Conservation (phyloP, 2,888 invertebrate species). For the Macroteleia sp. region DNA sequence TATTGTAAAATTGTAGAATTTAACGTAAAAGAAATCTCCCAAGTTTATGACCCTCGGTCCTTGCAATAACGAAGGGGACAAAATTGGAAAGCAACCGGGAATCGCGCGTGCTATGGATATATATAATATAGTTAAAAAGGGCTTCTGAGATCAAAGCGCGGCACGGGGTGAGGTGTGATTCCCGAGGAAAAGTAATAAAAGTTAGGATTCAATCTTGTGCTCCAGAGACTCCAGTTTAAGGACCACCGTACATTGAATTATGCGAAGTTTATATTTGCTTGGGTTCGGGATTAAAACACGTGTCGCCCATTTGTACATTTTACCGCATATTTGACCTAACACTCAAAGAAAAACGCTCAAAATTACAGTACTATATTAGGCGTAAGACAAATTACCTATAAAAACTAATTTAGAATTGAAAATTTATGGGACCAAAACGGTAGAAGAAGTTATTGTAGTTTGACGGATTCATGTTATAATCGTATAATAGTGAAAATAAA, state of each 20-base stretch:
- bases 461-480: no score
- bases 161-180: constrained; percentile 37
- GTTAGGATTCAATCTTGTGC: constrained; percentile 61
- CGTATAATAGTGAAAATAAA: no score
- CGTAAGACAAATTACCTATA: constrained; percentile 36
- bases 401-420: constrained; percentile 16
- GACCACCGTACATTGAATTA: constrained; percentile 57
- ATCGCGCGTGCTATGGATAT: constrained; percentile 69
- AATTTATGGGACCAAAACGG: constrained; percentile 18
- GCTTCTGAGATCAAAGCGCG: constrained; percentile 61
- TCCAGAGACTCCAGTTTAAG: constrained; percentile 40
- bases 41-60: constrained; percentile 69
- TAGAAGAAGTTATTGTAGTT: background rate
- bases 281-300: constrained; percentile 49
- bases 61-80: constrained; percentile 45
- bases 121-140: constrained; percentile 67
- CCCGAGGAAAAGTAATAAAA: constrained; percentile 65
- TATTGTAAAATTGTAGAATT: constrained; percentile 69
- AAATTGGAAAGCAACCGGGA: constrained; percentile 75
- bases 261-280: constrained; percentile 53
- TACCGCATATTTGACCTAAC: constrained; percentile 31
- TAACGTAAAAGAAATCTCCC: constrained; percentile 71
- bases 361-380: constrained; percentile 16
- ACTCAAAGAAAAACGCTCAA: constrained; percentile 25
- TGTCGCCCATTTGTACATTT: constrained; percentile 44